These are phyloP conservation scores for Eulemur rubriventer DNA, from an alignment of 2,797 vertebrate genomes.

Conservation along the genomic window DNA sequence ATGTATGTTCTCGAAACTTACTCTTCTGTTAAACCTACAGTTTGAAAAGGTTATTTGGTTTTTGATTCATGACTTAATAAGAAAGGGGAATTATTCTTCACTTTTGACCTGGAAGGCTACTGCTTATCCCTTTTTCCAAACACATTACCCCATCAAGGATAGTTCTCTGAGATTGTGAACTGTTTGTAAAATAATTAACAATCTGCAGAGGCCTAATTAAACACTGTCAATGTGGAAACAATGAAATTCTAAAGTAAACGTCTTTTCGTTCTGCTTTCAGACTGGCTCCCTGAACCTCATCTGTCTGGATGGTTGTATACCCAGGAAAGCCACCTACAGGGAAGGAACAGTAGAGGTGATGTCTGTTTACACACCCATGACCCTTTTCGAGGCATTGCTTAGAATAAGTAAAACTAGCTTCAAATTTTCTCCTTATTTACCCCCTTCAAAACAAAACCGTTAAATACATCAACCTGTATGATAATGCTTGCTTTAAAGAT, in stretches of 20 bases:
- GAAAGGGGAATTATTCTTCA: not conserved
- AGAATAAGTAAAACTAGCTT: not conserved
- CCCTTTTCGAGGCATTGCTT: not conserved
- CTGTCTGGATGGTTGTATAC: not conserved
- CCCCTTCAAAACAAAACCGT: not conserved
- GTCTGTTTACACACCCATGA: not conserved
- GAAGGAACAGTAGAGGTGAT: not conserved
- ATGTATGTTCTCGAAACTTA: not conserved
- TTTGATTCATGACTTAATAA: not conserved
- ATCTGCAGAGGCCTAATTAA: not conserved
- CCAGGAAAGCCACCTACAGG: not conserved
- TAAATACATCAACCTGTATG: constrained; percentile 12
- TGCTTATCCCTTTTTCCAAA: not conserved
- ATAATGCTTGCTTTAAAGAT: not conserved
- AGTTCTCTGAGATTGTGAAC: not conserved
- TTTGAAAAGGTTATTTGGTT: not conserved
- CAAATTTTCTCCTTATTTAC: not conserved
- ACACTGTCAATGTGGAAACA: not conserved
- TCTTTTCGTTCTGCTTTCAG: constrained; percentile 74
- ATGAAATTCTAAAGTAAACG: not conserved
- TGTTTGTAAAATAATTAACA: not conserved
- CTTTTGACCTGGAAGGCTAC: not conserved
- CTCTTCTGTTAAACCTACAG: not conserved
- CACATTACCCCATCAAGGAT: not conserved
- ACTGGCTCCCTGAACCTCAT: rapidly evolving